Conservation (phyloP, 1,140 invertebrate genomes). For the Drosophila quadrilineata region DNA sequence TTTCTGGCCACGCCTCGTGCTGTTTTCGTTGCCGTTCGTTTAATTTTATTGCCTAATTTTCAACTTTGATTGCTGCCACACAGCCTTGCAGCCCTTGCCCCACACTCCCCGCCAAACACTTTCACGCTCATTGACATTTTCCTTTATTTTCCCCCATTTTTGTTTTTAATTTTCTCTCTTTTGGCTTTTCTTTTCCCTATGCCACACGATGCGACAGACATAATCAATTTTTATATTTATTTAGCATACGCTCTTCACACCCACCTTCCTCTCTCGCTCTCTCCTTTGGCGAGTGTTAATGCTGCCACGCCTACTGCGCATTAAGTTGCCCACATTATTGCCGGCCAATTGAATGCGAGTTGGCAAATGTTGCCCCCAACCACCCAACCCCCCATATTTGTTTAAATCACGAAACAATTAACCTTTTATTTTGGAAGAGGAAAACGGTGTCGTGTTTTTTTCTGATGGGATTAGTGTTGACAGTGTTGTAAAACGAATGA, state of each 20-base stretch:
- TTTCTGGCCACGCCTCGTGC: conserved; percentile 4
- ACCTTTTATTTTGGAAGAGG: too few species aligned
- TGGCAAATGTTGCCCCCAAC: too few species aligned
- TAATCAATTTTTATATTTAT: conserved; percentile 77
- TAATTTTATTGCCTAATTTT: conserved; percentile 78
- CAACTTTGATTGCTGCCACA: conserved; percentile 72
- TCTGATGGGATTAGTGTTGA: too few species aligned
- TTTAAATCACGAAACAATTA: too few species aligned
- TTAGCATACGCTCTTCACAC: conserved; percentile 58
- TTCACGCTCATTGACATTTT: conserved; percentile 76
- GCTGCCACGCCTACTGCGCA: conserved; percentile 25
- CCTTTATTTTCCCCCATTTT: conserved; percentile 26
- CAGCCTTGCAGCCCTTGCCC: background rate
- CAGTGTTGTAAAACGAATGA: too few species aligned
- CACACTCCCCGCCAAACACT: conserved; percentile 25
- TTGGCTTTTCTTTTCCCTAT: conserved; percentile 12
- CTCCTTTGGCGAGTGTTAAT: conserved; percentile 19
- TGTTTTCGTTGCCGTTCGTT: conserved; percentile 66
- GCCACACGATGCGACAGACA: conserved; percentile 23
- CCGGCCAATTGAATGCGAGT: conserved; percentile 28
- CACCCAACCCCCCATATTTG: too few species aligned
- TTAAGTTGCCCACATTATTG: conserved; percentile 11
- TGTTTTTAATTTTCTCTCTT: conserved; percentile 8
- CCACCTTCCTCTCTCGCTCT: conserved; percentile 6
- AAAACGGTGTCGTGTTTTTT: too few species aligned